Evolutionary conservation across 2,888 invertebrate genomes (phyloP).

Genomic region (Dichetophora obliterata): DNA sequence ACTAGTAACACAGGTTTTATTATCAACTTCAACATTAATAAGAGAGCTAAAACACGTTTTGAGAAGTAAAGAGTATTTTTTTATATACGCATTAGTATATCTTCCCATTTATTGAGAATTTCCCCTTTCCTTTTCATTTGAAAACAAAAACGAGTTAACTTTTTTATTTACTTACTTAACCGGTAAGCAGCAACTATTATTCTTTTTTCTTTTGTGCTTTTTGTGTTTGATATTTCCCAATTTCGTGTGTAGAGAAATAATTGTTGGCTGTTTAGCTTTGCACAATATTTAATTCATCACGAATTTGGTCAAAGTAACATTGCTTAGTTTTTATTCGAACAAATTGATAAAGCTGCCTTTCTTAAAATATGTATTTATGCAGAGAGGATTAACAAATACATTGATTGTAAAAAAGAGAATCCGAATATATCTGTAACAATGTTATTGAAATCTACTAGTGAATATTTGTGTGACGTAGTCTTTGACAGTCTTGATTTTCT

Average conservation of each 20-base stretch:
- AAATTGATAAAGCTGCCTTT: too few species aligned
- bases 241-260: neutral
- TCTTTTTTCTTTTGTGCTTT: slow-evolving; percentile 42
- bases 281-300: slow-evolving; percentile 20
- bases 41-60: slow-evolving; percentile 32
- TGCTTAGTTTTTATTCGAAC: too few species aligned
- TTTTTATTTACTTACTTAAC: slow-evolving; percentile 43
- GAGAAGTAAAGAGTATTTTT: neutral
- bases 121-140: slow-evolving; percentile 67
- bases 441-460: too few species aligned
- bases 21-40: slow-evolving; percentile 56
- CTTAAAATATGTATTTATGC: too few species aligned
- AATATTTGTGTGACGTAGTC: too few species aligned
- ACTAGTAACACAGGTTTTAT: slow-evolving; percentile 49
- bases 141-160: slow-evolving; percentile 65
- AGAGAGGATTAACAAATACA: too few species aligned
- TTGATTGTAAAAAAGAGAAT: too few species aligned
- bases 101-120: slow-evolving; percentile 59
- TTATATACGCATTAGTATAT: slow-evolving; percentile 36
- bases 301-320: too few species aligned
- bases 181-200: neutral
- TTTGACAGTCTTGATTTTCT: too few species aligned
- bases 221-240: slow-evolving; percentile 39
- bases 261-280: slow-evolving; percentile 13
- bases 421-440: too few species aligned